Evolutionary conservation across 2,113 vertebrate genomes (phyloP).

Genomic region (Piaya cayana): DNA sequence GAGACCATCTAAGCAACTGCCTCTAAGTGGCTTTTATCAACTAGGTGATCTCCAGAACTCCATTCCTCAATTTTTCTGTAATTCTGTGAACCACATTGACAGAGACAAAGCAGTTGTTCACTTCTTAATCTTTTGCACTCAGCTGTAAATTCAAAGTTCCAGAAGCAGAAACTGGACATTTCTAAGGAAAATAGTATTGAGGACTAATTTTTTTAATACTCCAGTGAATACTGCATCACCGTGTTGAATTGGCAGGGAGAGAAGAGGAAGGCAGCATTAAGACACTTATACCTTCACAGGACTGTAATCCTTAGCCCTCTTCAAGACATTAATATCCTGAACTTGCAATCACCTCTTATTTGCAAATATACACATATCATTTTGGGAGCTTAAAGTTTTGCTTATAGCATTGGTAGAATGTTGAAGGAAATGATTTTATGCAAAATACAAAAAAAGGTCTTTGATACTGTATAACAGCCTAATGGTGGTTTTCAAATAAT

Average conservation of each 20-base stretch:
- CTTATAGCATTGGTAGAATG: neutral
- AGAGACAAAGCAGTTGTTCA: neutral
- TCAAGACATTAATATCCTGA: too few species aligned
- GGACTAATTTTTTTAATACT: neutral
- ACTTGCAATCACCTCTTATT: neutral
- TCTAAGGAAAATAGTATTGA: neutral
- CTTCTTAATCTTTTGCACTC: neutral
- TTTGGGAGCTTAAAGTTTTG: neutral
- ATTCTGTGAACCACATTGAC: neutral
- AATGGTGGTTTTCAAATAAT: neutral
- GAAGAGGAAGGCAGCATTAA: neutral
- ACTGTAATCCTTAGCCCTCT: neutral
- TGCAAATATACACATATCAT: neutral
- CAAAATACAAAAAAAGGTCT: neutral
- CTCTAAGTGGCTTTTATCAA: neutral
- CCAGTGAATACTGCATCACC: neutral
- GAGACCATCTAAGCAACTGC: neutral
- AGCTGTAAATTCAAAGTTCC: neutral
- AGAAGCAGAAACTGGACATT: neutral
- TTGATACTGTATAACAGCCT: neutral
- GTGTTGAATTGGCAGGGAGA: neutral
- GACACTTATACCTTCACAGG: accelerated
- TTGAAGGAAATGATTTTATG: neutral
- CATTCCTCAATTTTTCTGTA: accelerated
- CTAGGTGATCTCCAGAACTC: neutral